Base-by-base conservation (phyloP, 2,888 invertebrate species). In the Synergus laeviventris region DNA sequence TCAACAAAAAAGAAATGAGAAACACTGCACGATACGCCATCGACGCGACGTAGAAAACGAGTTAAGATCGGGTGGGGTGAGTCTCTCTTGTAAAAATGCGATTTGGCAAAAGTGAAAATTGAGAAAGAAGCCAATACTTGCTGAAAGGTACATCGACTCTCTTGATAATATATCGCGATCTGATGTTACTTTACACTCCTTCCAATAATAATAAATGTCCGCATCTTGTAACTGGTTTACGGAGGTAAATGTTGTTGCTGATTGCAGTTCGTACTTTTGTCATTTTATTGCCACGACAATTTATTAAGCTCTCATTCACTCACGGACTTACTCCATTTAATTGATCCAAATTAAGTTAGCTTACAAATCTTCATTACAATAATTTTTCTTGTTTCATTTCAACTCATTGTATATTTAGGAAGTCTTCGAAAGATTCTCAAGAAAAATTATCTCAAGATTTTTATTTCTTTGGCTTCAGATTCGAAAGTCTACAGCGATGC, bases 1-100 rank as follows among this genome's bases (percentile, higher is more conserved):
- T 81, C 81, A 78, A 78, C 79, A 64, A 76, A 84, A 79, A 78
- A 81, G 82, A 86, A 82, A 83, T 79, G 76, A 82, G 81, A 84
- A 86, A 88, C 86, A 85, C 86, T 85, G 85, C 86, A 88, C 84
- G 87, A 86, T 86, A 89, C 86, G 83, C 83, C 86, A 88, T 88
- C 88, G 87, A 88, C 86, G 86, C 85, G 82, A 84, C 79, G 82
- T 82, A 82, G 83, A 79, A 85, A 82, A 84, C 83, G 78, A 81
- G 84, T 79, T 76, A 79, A 77, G 75, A 61, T 61, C 60, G 31
- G 60, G 31, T 61, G 64, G 31, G 31, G 60, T n/a, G 60, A n/a
- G 60, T 36, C 60, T 61, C 31, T 61, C 38, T 38, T 62, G 38
- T 62, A 62, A 62, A 62, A 36, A 38, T 38, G 38, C 36, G 36